Evolutionary conservation across 2,113 vertebrate species (phyloP), one percentile per base, ranked within the genome.

Genomic region (Mesocricetus auratus): DNA sequence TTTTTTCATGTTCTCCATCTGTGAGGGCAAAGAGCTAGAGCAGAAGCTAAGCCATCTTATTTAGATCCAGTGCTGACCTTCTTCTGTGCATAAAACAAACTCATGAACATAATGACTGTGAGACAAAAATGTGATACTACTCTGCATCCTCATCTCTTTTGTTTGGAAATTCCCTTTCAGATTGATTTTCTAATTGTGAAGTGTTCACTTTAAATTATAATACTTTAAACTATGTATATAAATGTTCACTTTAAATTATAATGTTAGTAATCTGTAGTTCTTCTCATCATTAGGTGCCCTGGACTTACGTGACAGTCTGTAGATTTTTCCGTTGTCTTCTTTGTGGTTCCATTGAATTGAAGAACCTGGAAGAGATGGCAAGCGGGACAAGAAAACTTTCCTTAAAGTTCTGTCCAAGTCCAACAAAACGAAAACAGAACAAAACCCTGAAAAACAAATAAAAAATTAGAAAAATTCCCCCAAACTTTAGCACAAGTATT

Each of bases 291-390:
- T 12, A 19, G 45, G 6, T 7, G n/a, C 60, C 64, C 16, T 26
- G 50, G 50, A 95, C 97, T 96, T 62, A 97, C 95, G 0, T 58
- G 87, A 0, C 0, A 0, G 3, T 1, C 4, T 1, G 31, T 0
- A 50, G 62, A 0, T 45, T 42, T 77, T 87, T 11, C 10, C 36
- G 0, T 26, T 56, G 31, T 26, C 31, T 39, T 69, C 9, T 53
- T 21, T 71, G 79, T 17, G 33, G 17, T 22, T 60, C 82, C 53
- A 39, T 62, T 47, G 42, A 91, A 36, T 47, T 96, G 95, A 86
- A 97, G 95, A 66, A 73, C 96, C 96, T 97, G 79, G 68, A 85
- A 74, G 42, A 74, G 16, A 94, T 2, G 64, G 56, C 29, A 89
- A 47, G 4, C 8, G 1, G 31, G 50, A n/a, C 8, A 78, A 42